Percentiles rank a stretch among this genome's conserved stretches.
phyloP scores from a whole-genome alignment of 37 sponge, comb jelly and placozoan genomes.

The Dysidea cf. avara region DNA sequence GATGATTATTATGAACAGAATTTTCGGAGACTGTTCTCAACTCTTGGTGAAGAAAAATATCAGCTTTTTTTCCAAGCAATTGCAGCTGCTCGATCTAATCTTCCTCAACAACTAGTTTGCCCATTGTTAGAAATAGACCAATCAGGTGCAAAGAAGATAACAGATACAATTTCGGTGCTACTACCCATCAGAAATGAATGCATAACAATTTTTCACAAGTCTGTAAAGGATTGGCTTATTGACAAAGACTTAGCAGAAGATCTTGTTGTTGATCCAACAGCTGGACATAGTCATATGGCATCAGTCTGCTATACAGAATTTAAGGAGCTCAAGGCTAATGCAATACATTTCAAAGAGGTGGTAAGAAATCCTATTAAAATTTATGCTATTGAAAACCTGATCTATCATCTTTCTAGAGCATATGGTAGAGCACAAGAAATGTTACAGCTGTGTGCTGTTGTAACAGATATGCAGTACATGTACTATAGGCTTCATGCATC shows the following conservation, averaged over 20 bases:
- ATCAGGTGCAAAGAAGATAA: neutral
- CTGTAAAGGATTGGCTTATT: constrained; percentile 27
- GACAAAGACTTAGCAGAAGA: constrained; percentile 16
- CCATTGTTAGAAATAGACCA: neutral
- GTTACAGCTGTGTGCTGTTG: neutral
- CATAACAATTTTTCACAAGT: constrained; percentile 33
- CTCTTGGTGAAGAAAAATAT: constrained; percentile 19
- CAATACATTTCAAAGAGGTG: neutral
- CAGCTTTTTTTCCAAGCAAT: constrained; percentile 20
- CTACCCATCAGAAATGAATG: constrained; percentile 10
- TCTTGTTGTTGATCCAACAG: neutral
- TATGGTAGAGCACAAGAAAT: neutral
- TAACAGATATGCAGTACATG: constrained; percentile 23
- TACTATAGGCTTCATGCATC: constrained; percentile 8
- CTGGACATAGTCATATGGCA: constrained; percentile 8
- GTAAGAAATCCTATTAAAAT: neutral
- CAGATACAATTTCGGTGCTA: neutral
- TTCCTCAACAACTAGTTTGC: constrained; percentile 9
- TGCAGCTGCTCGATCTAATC: neutral
- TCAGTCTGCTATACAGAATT: neutral
- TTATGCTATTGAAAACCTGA: constrained; percentile 12
- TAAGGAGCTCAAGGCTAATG: neutral
- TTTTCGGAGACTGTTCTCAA: neutral
- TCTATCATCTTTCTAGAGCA: neutral
- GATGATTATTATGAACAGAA: constrained; percentile 50